Evolutionary conservation across 1,140 invertebrate species (phyloP).

Genomic region (Atta colombica): DNA sequence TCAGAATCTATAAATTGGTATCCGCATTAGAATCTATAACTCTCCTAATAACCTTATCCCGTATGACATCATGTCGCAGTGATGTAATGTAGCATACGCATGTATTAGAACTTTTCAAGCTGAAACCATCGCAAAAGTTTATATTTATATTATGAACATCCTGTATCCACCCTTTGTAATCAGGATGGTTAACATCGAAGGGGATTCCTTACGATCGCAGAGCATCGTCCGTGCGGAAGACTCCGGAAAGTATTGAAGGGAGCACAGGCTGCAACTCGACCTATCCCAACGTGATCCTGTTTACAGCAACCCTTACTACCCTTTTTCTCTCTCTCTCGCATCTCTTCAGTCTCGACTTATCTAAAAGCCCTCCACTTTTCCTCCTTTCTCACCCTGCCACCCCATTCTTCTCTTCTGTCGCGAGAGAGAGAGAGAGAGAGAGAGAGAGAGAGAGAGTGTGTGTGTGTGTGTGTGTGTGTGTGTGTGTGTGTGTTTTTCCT

Average conservation of each 20-base stretch:
- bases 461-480: no score
- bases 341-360: constrained; percentile 54
- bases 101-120: constrained; percentile 28
- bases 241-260: constrained; percentile 53
- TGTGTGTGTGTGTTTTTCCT: constrained; percentile 27
- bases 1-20: constrained; percentile 8
- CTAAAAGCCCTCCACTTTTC: constrained; percentile 50
- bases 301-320: constrained; percentile 73
- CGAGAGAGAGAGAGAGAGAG: neutral
- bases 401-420: constrained; percentile 56
- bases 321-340: constrained; percentile 49
- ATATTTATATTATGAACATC: constrained; percentile 27
- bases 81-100: constrained; percentile 42
- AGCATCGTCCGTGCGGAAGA: constrained; percentile 54
- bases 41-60: constrained; percentile 37
- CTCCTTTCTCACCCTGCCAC: constrained; percentile 58
- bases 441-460: no score
- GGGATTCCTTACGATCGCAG: constrained; percentile 46
- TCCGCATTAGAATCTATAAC: neutral
- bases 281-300: constrained; percentile 81
- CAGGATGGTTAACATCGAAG: constrained; percentile 54
- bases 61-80: constrained; percentile 2
- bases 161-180: constrained; percentile 45
- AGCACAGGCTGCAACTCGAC: constrained; percentile 68
- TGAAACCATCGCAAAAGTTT: constrained; percentile 27